Evolutionary conservation across 2,113 vertebrate genomes (phyloP), one percentile per base, ranked within the genome.

Genomic region (Anser cygnoides): DNA sequence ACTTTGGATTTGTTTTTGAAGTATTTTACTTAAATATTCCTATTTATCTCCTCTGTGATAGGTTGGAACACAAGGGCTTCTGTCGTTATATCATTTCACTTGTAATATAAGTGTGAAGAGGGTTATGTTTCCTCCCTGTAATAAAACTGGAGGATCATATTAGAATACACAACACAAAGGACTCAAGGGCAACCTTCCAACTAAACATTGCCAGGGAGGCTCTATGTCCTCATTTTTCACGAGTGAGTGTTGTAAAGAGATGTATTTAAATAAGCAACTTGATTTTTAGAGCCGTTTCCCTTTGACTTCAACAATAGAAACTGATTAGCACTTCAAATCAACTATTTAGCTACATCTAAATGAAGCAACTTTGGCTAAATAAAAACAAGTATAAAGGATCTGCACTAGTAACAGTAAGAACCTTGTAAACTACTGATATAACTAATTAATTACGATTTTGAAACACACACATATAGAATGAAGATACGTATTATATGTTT

Each of bases 1-100:
- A 62, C 6, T 13, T 17, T 31, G 25, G 52, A 43, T 50, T 37
- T 31, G 19, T 22, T 23, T 77, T 66, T 67, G 25, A 89, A 80
- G 29, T 50, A 29, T 71, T 92, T 59, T 68, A 68, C 61, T 55
- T 76, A 62, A 88, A 85, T 61, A 70, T n/a, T 92, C 20, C 55
- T 76, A 22, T 68, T 75, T 65, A 67, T 73, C 23, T 83, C 39
- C 44, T 73, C 28, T 62, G 33, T 52, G 67, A 85, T 1, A 62
- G 35, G 50, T 0, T 73, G 54, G 10, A 83, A 61, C n/a, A 66
- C 28, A 39, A 85, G 35, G 28, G 39, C 26, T 90, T 70, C 37
- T 20, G 17, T 49, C 39, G 39, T 37, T 35, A 1, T 46, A 66
- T 29, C n/a, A 63, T 72, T 76, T 19, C 29, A 62, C 4, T 90